Evolutionary conservation across 2,888 invertebrate species (phyloP), one percentile per base, ranked within the genome.

Genomic region (Sphinx pinastri): DNA sequence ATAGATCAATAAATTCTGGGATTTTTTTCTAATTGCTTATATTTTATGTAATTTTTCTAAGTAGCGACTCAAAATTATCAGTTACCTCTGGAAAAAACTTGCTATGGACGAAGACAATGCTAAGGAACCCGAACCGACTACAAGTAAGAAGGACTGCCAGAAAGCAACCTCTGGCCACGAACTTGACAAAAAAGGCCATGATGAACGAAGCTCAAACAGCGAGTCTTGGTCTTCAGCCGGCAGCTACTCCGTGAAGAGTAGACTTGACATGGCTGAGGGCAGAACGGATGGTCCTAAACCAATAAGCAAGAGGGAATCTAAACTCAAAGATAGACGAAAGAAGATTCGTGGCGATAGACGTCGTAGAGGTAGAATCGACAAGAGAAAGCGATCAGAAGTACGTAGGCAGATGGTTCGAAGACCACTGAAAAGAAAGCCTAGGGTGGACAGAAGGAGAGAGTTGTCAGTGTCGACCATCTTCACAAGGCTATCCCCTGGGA

Each of bases 21-120:
- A 55, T 68, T 68, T 49, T 38, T 68, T 63, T 58, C 38, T 19
- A 12, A 54, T 54, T 51, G 25, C 19, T 60, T 54, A 3, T 51
- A 60, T 45, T 14, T 60, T 45, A 68, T 31, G 19, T 45, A 52
- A 38, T 58, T 63, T 19, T 60, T 45, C 16, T 38, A 51, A 38
- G 76, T 49, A 49, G 16, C 47, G 12, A 49, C 47, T 63, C 83
- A 86, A 90, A 88, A 87, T 88, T 87, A 79, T 83, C 70, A 81
- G 81, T 86, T 82, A 80, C 70, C 74, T 83, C 68, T 76, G 80
- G 77, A 86, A 83, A 68, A 83, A 76, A 78, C 71, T 81, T 70
- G 78, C 73, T 68, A 89, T 90, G 89, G 85, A 84, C 60, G 84
- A 86, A 60, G 83, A 86, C 19, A 77, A 80, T 45, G 74, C 71